phyloP scores from a whole-genome alignment of 2,113 vertebrate species.

The Corythaeola cristata region DNA sequence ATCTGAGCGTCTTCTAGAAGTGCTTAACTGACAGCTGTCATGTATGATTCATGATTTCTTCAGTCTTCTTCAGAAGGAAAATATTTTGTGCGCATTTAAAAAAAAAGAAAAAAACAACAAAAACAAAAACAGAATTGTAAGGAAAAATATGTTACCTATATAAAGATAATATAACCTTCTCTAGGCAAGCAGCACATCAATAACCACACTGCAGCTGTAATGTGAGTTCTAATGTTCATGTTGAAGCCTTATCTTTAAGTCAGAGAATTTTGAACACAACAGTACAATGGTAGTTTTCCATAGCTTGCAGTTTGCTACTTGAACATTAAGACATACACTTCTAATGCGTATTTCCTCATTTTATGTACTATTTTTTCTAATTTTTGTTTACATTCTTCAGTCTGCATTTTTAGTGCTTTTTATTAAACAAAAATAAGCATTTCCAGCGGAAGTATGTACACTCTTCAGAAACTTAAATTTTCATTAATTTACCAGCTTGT shows the following conservation, averaged over 20 bases:
- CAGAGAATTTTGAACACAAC: neutral
- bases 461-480: neutral
- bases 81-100: neutral
- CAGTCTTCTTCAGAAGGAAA: neutral
- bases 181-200: neutral
- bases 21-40: slow-evolving; percentile 38
- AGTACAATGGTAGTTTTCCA: neutral
- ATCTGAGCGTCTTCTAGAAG: slow-evolving; percentile 20
- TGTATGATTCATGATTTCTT: neutral
- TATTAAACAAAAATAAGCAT: neutral
- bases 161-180: neutral
- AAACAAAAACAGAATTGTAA: neutral
- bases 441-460: neutral
- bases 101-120: neutral
- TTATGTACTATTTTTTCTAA: neutral
- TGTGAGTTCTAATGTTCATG: neutral
- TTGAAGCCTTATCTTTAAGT: neutral
- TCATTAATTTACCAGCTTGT: neutral
- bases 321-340: neutral
- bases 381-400: neutral
- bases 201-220: neutral
- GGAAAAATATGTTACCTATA: neutral
- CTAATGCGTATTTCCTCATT: neutral
- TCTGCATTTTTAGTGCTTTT: neutral
- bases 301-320: neutral